Percentiles rank a stretch among this genome's conserved stretches.
These are phyloP conservation scores for Cyphomyrus discorhynchus DNA, from an alignment of 2,113 vertebrate genomes.

Conservation along the genomic window DNA sequence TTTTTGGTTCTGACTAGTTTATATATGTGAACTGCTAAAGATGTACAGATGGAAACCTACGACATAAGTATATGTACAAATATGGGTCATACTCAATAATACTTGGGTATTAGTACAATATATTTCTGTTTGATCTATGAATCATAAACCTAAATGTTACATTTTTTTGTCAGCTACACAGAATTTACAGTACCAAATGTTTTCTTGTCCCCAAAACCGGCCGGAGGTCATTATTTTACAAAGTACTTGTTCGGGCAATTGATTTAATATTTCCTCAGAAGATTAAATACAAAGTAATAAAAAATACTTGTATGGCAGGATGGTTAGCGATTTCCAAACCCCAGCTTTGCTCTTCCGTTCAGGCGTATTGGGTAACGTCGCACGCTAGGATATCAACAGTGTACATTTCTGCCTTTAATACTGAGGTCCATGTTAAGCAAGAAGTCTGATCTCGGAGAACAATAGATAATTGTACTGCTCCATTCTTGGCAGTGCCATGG, in stretches of 20 bases:
- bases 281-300: constrained; percentile 5
- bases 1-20: not conserved
- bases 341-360: constrained; percentile 18
- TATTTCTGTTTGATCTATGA: not conserved
- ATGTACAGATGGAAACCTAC: not conserved
- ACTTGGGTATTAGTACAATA: not conserved
- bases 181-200: not conserved
- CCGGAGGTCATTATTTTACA: not conserved
- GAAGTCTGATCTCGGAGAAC: not conserved
- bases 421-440: constrained; percentile 9
- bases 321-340: not conserved
- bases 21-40: not conserved
- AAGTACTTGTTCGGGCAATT: not conserved
- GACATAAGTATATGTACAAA: not conserved
- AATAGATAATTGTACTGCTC: not conserved
- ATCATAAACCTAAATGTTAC: not conserved
- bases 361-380: constrained; percentile 28
- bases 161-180: not conserved
- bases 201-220: not conserved
- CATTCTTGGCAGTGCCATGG: not conserved
- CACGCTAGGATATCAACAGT: constrained; percentile 12
- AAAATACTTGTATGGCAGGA: constrained; percentile 2
- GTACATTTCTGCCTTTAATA: constrained; percentile 18
- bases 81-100: not conserved
- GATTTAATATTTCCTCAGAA: not conserved